These are phyloP conservation scores for Nomada ruficornis DNA, from an alignment of 2,888 invertebrate genomes.

Conservation along the genomic window DNA sequence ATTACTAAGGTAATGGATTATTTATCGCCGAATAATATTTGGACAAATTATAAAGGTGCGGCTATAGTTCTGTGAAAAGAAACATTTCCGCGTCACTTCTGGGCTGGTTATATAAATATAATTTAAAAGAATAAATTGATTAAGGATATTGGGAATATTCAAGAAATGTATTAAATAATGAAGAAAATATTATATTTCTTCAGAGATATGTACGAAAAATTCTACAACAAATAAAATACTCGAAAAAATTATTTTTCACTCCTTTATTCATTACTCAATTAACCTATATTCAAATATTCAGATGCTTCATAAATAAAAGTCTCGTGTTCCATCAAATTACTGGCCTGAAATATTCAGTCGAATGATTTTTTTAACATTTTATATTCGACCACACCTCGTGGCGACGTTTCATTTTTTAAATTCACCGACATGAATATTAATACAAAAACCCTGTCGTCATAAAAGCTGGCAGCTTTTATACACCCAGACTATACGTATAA, in stretches of 20 bases:
- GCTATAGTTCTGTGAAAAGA: too few relatives aligned
- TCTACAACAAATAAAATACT: background rate
- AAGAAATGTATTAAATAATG: too few relatives aligned
- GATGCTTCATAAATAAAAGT: background rate
- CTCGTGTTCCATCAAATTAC: background rate
- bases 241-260: background rate
- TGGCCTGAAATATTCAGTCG: background rate
- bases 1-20: too few relatives aligned
- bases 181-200: background rate
- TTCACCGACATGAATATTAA: background rate
- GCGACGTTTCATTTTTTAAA: background rate
- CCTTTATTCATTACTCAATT: background rate
- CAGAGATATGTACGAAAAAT: background rate
- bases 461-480: background rate
- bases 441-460: background rate
- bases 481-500: background rate
- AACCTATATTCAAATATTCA: background rate
- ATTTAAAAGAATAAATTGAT: too few relatives aligned
- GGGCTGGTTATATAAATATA: too few relatives aligned
- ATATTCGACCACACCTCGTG: too few relatives aligned
- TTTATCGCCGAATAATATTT: too few relatives aligned
- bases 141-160: too few relatives aligned
- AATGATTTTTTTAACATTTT: slow-evolving; percentile 1
- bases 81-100: too few relatives aligned
- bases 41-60: too few relatives aligned